phyloP scores from a whole-genome alignment of 2,888 invertebrate species.

The Tyria jacobaeae region DNA sequence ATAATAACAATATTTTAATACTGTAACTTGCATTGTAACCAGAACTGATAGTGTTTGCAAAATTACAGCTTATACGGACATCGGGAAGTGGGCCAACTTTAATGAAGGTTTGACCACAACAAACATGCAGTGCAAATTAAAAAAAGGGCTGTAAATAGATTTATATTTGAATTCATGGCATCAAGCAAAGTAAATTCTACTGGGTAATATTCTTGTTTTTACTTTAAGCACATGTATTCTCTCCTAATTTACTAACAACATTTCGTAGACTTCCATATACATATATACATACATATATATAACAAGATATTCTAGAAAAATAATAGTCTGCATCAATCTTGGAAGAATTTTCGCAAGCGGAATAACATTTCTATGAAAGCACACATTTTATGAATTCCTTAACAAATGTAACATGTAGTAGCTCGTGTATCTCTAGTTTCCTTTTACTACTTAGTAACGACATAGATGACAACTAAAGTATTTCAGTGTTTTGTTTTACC shows the following conservation, averaged over 20 bases:
- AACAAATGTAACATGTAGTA: constrained; percentile 7
- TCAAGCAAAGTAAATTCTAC: background rate
- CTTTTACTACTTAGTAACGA: constrained; percentile 1
- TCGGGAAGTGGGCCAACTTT: no score
- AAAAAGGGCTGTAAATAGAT: no score
- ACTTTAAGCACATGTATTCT: background rate
- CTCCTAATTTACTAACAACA: constrained; percentile 10
- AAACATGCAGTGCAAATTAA: no score
- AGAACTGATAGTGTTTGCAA: no score
- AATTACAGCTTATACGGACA: no score
- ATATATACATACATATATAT: no score
- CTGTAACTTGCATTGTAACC: no score
- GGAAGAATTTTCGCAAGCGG: constrained; percentile 8
- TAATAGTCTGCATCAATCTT: constrained; percentile 7
- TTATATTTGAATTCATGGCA: constrained; percentile 4
- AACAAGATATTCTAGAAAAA: constrained; percentile 8
- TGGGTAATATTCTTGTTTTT: constrained; percentile 7
- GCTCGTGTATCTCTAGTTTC: background rate
- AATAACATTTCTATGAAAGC: constrained; percentile 8
- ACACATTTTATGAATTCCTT: constrained; percentile 5
- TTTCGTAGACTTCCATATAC: constrained; percentile 7
- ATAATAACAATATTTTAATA: no score
- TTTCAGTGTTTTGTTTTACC: background rate
- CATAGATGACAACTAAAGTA: background rate
- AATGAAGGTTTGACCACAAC: no score